Conservation (phyloP, 2,888 invertebrate genomes). For the Hoplodrina ambigua region DNA sequence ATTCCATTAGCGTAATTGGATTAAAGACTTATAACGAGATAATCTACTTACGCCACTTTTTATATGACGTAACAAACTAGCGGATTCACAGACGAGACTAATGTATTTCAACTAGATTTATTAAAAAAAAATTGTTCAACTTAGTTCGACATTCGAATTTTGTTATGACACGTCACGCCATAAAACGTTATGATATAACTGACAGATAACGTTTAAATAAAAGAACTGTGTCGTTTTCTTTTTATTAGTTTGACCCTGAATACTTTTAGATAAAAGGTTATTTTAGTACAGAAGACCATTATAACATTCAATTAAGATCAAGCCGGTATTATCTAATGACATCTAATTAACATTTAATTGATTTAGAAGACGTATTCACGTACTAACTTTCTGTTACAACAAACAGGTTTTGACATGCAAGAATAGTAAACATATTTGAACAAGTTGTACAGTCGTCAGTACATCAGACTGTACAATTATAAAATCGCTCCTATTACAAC, state of each 20-base stretch:
- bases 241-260: background rate
- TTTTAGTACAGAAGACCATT: background rate
- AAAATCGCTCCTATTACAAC: no score
- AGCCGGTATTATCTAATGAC: background rate
- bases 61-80: conserved; percentile 11
- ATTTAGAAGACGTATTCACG: background rate
- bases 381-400: background rate
- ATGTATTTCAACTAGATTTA: background rate
- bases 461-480: no score
- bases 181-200: background rate
- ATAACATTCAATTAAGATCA: background rate
- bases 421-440: background rate
- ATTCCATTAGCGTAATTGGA: conserved; percentile 45
- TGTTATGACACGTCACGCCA: background rate
- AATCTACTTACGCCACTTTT: conserved; percentile 18
- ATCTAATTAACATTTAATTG: conserved; percentile 13
- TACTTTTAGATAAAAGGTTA: conserved; percentile 4
- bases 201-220: background rate
- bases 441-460: background rate
- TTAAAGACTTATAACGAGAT: conserved; percentile 35
- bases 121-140: background rate
- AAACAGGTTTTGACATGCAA: conserved; percentile 14
- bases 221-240: conserved; percentile 17
- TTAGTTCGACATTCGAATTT: conserved; percentile 2
- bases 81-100: background rate